Base-by-base conservation (phyloP, 1,140 invertebrate species). In the Drosophila pallidifrons region DNA sequence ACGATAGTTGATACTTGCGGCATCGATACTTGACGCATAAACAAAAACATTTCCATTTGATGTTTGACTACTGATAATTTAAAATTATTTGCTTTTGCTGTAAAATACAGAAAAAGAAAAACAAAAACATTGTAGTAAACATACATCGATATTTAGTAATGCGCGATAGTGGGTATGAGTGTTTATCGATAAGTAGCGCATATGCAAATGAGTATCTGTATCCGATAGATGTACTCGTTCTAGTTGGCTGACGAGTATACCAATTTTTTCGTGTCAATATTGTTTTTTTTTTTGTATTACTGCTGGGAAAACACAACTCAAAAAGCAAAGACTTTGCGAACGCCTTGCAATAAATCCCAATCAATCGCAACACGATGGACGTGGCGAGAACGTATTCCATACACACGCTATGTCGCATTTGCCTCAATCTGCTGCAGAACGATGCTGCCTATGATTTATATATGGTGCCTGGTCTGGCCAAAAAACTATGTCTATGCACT, bases 351-450 rank as follows among this genome's bases (percentile, higher is more conserved):
- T 30, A 49, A 69, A 67, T 54, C 28, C 41, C 43, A 41, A 58
- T 25, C 25, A 63, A 66, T 65, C 20, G 15, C 4, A 65, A 38
- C 57, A 74, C 67, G 45, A 90, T 90, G 86, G 74, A 90, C 65
- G 87, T 81, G 81, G 79, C 72, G 73, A 57, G 86, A 49, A 77
- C 71, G 45, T 83, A 87, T 35, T 88, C 90, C 60, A 92, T 92
- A 57, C 88, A 92, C 64, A 80, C 91, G 57, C 75, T 92, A 58
- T 92, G 91, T 66, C 89, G 91, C 58, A 91, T 92, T 38, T 92
- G 91, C 54, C 66, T 92, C 15, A 89, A 92, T 64, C 77, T 87
- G 41, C 46, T 92, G 72, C 79, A 92, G 47, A 87, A 89, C 74
- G 91, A 86, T 63, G 83, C 79, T 67, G 71, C 75, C 16, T 91